Conservation (phyloP, 2,113 vertebrate species). For the Vulpes ferrilata region DNA sequence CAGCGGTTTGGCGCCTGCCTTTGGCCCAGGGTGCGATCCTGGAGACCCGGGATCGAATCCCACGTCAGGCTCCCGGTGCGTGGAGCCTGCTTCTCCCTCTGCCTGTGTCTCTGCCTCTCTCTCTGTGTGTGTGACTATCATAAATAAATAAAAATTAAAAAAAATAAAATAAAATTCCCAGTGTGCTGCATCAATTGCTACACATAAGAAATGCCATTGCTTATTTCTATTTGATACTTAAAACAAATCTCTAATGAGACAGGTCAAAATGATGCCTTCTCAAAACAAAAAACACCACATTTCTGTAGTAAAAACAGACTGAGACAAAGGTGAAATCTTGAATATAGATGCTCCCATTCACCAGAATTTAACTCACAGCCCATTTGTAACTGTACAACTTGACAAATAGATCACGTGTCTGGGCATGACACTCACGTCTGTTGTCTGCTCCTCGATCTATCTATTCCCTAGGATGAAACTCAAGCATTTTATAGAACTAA, state of each 20-base stretch:
- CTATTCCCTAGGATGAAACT: constrained; percentile 61
- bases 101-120: no score
- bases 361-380: constrained; percentile 63
- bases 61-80: no score
- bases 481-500: constrained; percentile 71
- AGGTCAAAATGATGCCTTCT: constrained; percentile 39
- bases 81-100: no score
- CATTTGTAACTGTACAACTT: constrained; percentile 56
- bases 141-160: no score
- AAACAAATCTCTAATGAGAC: constrained; percentile 39
- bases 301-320: constrained; percentile 49
- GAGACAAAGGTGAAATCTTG: constrained; percentile 63
- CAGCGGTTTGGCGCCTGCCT: no score
- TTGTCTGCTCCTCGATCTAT: constrained; percentile 39
- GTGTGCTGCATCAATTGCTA: constrained; percentile 37
- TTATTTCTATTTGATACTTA: constrained; percentile 60
- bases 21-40: no score
- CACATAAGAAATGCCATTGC: constrained; percentile 19
- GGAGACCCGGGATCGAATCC: no score
- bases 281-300: constrained; percentile 61
- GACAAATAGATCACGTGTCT: constrained; percentile 60
- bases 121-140: no score
- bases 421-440: constrained; percentile 1
- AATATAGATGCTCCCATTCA: constrained; percentile 45
- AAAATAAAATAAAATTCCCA: background rate